These are phyloP conservation scores for Hycleus cichorii DNA, from an alignment of 1,140 invertebrate species.

Conservation along the genomic window DNA sequence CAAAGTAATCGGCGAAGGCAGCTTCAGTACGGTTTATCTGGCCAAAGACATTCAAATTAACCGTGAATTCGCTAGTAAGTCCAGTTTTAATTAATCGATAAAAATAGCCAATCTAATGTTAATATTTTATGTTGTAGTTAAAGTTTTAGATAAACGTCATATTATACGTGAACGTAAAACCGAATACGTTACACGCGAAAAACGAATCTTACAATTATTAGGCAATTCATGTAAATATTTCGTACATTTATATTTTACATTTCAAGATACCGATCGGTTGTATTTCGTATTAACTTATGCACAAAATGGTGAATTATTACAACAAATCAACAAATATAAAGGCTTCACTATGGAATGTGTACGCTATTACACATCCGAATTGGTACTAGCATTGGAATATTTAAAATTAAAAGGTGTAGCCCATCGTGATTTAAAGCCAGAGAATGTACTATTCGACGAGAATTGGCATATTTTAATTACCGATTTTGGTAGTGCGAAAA, in stretches of 20 bases:
- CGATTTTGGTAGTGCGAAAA: constrained; percentile 96
- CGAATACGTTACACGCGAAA: constrained; percentile 88
- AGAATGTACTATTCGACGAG: constrained; percentile 84
- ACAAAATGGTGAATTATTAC: constrained; percentile 87
- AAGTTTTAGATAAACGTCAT: constrained; percentile 90
- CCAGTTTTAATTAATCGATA: background rate
- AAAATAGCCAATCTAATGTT: background rate
- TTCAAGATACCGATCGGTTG: constrained; percentile 87
- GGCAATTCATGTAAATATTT: constrained; percentile 71
- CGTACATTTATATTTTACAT: constrained; percentile 90
- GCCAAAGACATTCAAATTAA: constrained; percentile 84
- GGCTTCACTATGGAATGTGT: constrained; percentile 85
- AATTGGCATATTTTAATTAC: constrained; percentile 95
- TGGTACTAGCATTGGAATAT: constrained; percentile 86
- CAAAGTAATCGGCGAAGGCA: constrained; percentile 92
- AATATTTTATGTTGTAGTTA: constrained; percentile 60
- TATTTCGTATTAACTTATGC: constrained; percentile 97
- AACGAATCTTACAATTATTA: constrained; percentile 77
- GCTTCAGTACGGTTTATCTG: constrained; percentile 91
- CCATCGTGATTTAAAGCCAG: constrained; percentile 87
- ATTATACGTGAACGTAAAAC: constrained; percentile 90
- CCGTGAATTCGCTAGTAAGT: constrained; percentile 89
- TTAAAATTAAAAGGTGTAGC: constrained; percentile 86
- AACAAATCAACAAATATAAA: constrained; percentile 85
- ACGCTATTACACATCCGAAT: constrained; percentile 89